A percentile compares a stretch with the other conserved stretches of the same genome.
These are phyloP conservation scores for Ischnus inquisitorius DNA, from an alignment of 2,888 invertebrate genomes.

Conservation along the genomic window DNA sequence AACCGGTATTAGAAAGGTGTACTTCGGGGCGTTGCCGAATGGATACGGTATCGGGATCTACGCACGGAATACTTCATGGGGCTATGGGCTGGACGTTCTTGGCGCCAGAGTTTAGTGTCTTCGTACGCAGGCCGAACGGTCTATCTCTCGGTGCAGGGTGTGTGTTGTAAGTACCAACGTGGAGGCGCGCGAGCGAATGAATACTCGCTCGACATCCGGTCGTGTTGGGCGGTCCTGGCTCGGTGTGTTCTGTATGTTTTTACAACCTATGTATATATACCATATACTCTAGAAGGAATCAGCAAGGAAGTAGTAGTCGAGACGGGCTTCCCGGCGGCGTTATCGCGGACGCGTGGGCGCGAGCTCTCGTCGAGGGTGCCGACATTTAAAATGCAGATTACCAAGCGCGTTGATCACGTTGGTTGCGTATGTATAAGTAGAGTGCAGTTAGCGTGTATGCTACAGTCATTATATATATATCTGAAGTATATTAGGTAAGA, in stretches of 20 bases:
- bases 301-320: conserved; percentile 43
- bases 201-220: conserved; percentile 63
- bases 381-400: conserved; percentile 82
- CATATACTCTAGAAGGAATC: neutral
- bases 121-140: conserved; percentile 39
- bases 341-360: conserved; percentile 65
- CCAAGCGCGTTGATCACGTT: conserved; percentile 71
- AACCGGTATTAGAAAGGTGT: conserved; percentile 45
- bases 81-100: conserved; percentile 40
- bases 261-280: neutral
- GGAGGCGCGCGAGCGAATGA: conserved; percentile 43
- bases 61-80: conserved; percentile 41
- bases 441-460: conserved; percentile 11
- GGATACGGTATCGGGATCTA: conserved; percentile 50
- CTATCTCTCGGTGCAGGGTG: conserved; percentile 44
- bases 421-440: conserved; percentile 26
- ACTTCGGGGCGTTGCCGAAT: conserved; percentile 35
- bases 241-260: conserved; percentile 32
- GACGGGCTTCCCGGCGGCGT: conserved; percentile 50
- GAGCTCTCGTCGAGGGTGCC: conserved; percentile 67
- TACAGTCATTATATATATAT: conserved; percentile 3
- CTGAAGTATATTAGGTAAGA: conserved; percentile 59
- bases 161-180: conserved; percentile 47
- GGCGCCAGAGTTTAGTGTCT: conserved; percentile 26
- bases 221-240: conserved; percentile 58